Base-by-base conservation (phyloP, 2,888 invertebrate genomes). In the Unio pictorum region DNA sequence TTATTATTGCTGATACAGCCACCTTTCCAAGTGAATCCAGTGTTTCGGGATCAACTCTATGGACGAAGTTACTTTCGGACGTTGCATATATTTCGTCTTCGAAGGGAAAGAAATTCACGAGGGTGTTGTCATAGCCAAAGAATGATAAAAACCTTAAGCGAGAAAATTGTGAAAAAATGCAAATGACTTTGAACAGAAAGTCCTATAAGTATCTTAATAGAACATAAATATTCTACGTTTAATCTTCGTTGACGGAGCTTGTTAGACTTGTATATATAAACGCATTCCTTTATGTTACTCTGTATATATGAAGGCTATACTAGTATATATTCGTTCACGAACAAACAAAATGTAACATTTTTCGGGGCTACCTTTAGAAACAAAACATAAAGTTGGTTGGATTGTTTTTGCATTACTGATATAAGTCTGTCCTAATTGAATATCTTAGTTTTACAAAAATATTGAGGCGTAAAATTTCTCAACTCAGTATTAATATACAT, bases 81-180 rank as follows among this genome's bases (percentile, higher is more conserved):
- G 55, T 56, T 8, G 70, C 45, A 62, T 70, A 70, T 20, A 70
- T 28, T 4, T 66, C 66, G 17, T 62, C 54, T 20, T 63, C 30
- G 18, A 66, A 45, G 54, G 70, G 70, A 34, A 70, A 66, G 23
- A 70, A 59, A 34, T 66, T 61, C 7, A 70, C 96, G 93, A 95
- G 94, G 0, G 95, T 94, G 88, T 97, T 98, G 87, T 98, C 67
- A 62, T 74, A 67, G 26, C 73, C 74, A 64, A 88, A 87, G 63
- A 72, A 80, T 18, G 84, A 82, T 69, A 84, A 80, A 73, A 86
- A 83, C 70, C 87, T 85, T 66, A 57, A 84, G 70, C 23, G 63
- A 57, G 59, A 59, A 18, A 58, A 61, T 8, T 8, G 6, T 54
- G 17, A 23, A 57, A 26, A 45, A 45, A 45, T 15, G 3, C 15